These are phyloP conservation scores for Rhysida immarginata DNA, from an alignment of 1,140 invertebrate species.

Conservation along the genomic window DNA sequence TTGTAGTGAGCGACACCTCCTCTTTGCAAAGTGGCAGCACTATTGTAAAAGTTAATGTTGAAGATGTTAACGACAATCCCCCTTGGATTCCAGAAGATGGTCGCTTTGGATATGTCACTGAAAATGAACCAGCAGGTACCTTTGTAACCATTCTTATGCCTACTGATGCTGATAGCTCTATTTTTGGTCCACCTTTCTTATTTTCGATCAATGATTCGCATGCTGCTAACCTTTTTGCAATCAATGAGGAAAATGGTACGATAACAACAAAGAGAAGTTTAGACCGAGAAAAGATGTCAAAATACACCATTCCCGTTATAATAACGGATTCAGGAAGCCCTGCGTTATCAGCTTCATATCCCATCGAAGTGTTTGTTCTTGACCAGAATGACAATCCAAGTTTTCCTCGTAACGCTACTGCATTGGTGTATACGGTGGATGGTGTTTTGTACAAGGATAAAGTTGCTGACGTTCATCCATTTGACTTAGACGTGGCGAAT, in stretches of 20 bases:
- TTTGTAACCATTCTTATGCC: conserved; percentile 69
- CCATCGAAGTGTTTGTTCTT: conserved; percentile 54
- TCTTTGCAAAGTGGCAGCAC: conserved; percentile 78
- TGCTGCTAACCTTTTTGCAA: conserved; percentile 53
- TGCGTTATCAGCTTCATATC: conserved; percentile 57
- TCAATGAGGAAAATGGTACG: conserved; percentile 62
- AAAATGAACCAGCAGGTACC: conserved; percentile 73
- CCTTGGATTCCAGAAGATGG: conserved; percentile 59
- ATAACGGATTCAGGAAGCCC: conserved; percentile 79
- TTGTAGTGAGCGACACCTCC: conserved; percentile 71
- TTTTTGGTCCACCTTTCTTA: conserved; percentile 77
- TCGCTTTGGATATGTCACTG: conserved; percentile 56
- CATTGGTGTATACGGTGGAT: conserved; percentile 61
- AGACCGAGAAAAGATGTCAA: conserved; percentile 62
- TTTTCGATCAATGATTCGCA: conserved; percentile 61
- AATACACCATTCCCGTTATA: conserved; percentile 56
- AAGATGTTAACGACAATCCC: conserved; percentile 86
- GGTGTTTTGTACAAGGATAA: conserved; percentile 30
- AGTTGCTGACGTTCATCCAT: conserved; percentile 77
- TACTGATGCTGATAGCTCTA: conserved; percentile 75
- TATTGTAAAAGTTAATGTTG: conserved; percentile 54
- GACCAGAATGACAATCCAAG: conserved; percentile 90
- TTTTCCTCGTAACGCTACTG: conserved; percentile 57
- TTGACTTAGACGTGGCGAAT: conserved; percentile 72
- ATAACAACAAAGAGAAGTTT: conserved; percentile 59